These are phyloP conservation scores for Bergia puertoricense DNA, from an alignment of 92 coral and sea anemone species.

Conservation along the genomic window DNA sequence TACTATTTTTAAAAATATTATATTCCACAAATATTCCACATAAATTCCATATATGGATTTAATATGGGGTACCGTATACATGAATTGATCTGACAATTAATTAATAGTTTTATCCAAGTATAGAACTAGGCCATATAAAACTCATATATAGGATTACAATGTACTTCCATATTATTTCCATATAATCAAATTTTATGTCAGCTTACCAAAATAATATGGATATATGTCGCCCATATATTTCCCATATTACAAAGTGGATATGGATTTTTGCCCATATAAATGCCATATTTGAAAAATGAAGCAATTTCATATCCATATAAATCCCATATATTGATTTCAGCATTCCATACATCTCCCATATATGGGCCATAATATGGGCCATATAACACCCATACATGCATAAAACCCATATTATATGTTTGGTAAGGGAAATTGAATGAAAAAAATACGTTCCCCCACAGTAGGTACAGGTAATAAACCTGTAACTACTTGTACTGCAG, in stretches of 20 bases:
- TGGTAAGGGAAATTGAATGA: not conserved
- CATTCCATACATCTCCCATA: not conserved
- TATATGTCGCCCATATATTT: constrained; percentile 6
- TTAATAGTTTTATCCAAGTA: not conserved
- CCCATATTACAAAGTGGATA: constrained; percentile 6
- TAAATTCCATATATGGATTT: constrained; percentile 4
- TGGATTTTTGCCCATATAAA: constrained; percentile 7
- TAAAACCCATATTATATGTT: not conserved
- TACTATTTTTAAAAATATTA: not conserved
- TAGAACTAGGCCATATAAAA: not conserved
- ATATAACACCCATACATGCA: not conserved
- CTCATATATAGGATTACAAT: not conserved
- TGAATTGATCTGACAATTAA: not conserved
- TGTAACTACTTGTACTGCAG: too few relatives aligned
- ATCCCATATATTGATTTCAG: constrained; percentile 4
- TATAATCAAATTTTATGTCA: not conserved
- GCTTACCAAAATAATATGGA: not conserved
- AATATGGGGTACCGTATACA: not conserved
- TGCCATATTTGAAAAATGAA: not conserved
- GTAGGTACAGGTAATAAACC: too few relatives aligned
- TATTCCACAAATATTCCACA: constrained; percentile 5
- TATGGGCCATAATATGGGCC: not conserved
- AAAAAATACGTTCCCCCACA: too few relatives aligned
- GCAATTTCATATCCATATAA: not conserved
- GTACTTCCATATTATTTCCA: not conserved